These are phyloP conservation scores for Myiothlypis coronata DNA, from an alignment of 2,797 vertebrate genomes.

Conservation along the genomic window DNA sequence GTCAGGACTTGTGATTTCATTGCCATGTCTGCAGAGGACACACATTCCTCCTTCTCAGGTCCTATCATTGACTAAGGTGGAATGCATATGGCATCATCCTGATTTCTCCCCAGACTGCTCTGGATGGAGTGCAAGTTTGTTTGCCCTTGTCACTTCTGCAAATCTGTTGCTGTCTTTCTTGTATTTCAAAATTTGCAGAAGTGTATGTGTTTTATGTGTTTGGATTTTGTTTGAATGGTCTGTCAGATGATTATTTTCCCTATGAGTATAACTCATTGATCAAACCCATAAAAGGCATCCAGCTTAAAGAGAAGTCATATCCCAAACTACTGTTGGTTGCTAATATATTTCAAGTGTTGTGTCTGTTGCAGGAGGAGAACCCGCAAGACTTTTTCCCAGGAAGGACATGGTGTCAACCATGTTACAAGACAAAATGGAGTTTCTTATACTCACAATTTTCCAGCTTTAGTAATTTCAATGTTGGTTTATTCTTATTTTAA, in stretches of 20 bases:
- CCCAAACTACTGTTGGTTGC: background rate
- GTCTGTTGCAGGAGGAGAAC: background rate
- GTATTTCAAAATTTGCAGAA: background rate
- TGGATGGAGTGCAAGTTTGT: background rate
- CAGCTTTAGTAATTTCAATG: background rate
- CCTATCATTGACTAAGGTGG: background rate
- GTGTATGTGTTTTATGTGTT: background rate
- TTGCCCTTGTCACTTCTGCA: background rate
- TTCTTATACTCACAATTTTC: background rate
- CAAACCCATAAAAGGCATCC: background rate
- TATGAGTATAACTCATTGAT: background rate
- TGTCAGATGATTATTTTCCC: background rate
- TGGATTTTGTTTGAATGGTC: background rate
- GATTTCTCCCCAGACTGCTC: background rate
- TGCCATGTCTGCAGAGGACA: background rate
- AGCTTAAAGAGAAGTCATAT: background rate
- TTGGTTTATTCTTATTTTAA: background rate
- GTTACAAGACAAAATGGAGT: background rate
- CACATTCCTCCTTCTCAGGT: accelerated
- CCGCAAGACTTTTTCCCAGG: background rate
- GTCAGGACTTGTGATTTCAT: background rate
- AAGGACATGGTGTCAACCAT: background rate
- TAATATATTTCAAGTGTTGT: background rate
- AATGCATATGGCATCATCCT: background rate
- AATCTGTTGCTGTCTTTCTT: background rate